A percentile compares a stretch with the other conserved stretches of the same genome.
phyloP scores from a whole-genome alignment of 2,797 vertebrate species.

The Schizothorax lantsangensis region DNA sequence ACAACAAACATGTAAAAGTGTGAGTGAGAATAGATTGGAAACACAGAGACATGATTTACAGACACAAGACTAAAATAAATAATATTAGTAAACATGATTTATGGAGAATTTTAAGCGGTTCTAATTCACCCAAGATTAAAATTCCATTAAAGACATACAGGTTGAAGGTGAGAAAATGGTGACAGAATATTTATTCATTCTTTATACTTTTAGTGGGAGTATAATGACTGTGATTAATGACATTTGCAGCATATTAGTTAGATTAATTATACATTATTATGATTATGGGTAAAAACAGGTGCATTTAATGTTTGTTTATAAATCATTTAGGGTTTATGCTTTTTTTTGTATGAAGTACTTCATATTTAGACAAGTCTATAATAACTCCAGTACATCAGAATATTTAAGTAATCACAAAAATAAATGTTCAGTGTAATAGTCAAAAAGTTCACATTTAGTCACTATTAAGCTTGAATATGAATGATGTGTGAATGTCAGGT shows the following conservation, averaged over 20 bases:
- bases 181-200: background rate
- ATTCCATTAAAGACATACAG: background rate
- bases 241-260: background rate
- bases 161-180: background rate
- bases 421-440: background rate
- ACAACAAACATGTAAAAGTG: background rate
- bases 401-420: background rate
- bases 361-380: background rate
- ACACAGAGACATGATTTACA: background rate
- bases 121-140: background rate
- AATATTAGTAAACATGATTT: background rate
- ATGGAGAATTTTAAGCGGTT: background rate
- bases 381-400: background rate
- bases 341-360: background rate
- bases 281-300: background rate
- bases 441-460: slow-evolving; percentile 24
- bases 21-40: background rate
- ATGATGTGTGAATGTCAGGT: slow-evolving; percentile 41
- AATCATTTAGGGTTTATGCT: background rate
- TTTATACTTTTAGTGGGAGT: background rate
- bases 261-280: background rate
- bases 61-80: slow-evolving; percentile 1
- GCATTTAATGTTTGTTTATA: slow-evolving; percentile 15
- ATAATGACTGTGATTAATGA: slow-evolving; percentile 4
- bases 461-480: slow-evolving; percentile 14